Evolutionary conservation across 2,888 invertebrate genomes (phyloP), one percentile per base, ranked within the genome.

Genomic region (Meganola albula): DNA sequence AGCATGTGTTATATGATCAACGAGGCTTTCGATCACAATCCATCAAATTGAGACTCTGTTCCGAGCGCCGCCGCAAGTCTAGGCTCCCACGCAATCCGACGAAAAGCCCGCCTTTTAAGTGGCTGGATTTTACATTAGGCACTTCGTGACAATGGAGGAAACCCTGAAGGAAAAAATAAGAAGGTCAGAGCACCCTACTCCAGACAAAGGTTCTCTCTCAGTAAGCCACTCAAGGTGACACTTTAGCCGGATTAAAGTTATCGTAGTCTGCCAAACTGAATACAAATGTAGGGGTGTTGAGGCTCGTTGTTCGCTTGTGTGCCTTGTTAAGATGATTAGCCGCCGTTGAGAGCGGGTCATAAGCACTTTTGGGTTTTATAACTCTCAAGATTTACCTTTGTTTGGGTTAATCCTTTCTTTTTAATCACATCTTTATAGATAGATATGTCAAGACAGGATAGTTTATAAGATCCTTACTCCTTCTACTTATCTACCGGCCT

Each of bases 161-260:
- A 75, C 72, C 70, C 70, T 75, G 67, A 68, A 65, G 69, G 63
- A 74, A 80, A 75, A 78, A 80, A 75, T 76, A 78, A 76, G 74
- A 70, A 76, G 73, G 74, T 73, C 66, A 66, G 57, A 73, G 65
- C 66, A 72, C 73, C 74, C 70, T 62, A 68, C 68, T 73, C 66
- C 74, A 74, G 74, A 80, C 78, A 80, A 80, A 78, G 79, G 79
- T 73, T 75, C 74, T 74, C 76, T 77, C 74, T 60, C 67, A 72
- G 73, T 76, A 74, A 84, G 76, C 79, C 73, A 78, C 78, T 83
- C 74, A 72, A 80, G 82, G 79, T 84, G 83, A 83, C 83, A 83
- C 78, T 83, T 80, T 78, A 68, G 71, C 74, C 78, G 79, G 83
- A 83, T 82, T 84, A 82, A 83, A 79, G 76, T 83, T 84, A 84